These are phyloP conservation scores for Ormyrus labotus DNA, from an alignment of 2,888 invertebrate genomes.

Conservation along the genomic window DNA sequence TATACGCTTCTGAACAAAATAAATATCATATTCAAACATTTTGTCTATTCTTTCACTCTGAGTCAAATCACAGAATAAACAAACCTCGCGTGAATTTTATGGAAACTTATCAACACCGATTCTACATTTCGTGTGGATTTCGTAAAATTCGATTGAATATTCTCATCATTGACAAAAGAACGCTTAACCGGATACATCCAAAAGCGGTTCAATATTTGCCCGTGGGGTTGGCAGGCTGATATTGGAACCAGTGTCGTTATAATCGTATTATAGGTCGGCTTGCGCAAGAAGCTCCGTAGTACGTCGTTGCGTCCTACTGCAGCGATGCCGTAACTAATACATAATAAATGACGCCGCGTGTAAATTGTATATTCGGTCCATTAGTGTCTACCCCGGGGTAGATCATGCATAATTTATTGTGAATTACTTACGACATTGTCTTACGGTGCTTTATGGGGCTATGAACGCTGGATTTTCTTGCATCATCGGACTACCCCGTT, in stretches of 20 bases:
- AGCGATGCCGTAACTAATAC: constrained; percentile 28
- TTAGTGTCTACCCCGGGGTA: constrained; percentile 35
- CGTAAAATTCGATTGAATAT: no score
- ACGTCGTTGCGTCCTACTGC: no score
- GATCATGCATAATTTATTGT: constrained; percentile 49
- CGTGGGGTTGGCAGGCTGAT: neutral
- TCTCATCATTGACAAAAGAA: no score
- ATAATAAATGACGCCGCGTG: constrained; percentile 46
- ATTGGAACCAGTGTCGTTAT: constrained; percentile 6
- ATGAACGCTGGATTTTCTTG: constrained; percentile 26
- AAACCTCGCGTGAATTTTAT: no score
- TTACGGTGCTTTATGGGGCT: constrained; percentile 35
- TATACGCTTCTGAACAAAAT: no score
- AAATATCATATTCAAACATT: no score
- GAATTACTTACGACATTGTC: constrained; percentile 48
- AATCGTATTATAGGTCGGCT: neutral
- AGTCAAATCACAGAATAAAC: no score
- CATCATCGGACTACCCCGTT: neutral
- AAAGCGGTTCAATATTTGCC: no score
- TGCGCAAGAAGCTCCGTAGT: neutral
- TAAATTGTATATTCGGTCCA: constrained; percentile 45
- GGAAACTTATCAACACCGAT: no score
- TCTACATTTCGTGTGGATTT: no score
- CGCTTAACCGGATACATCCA: no score
- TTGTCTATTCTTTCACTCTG: no score